A percentile compares a stretch with the other conserved stretches of the same genome.
Conservation (phyloP, 2,797 vertebrate species). For the Picus viridis region DNA sequence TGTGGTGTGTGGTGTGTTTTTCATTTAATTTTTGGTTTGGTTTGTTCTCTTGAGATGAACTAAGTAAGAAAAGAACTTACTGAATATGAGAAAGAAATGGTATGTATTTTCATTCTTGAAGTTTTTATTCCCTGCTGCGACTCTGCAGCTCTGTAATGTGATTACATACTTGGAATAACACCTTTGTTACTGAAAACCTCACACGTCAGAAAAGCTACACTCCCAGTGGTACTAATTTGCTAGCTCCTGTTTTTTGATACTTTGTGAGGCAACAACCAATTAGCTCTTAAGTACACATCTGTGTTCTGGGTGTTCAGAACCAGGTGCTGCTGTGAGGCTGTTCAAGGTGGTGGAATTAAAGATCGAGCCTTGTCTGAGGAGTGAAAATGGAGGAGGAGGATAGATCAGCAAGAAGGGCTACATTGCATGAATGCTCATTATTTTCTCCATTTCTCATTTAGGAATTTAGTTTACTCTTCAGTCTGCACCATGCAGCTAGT, state of each 20-base stretch:
- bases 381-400: neutral
- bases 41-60: neutral
- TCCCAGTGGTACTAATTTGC: neutral
- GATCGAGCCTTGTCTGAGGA: neutral
- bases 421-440: neutral
- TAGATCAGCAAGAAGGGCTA: neutral
- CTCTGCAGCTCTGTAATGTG: neutral
- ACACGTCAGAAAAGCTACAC: accelerated
- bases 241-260: neutral
- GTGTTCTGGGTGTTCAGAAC: neutral
- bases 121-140: neutral
- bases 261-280: neutral
- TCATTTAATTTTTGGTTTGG: neutral
- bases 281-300: neutral
- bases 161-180: neutral
- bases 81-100: neutral
- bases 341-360: neutral
- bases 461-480: neutral
- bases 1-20: too few species aligned
- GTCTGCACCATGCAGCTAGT: neutral
- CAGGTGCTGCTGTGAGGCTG: neutral
- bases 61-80: neutral
- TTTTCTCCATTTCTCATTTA: neutral
- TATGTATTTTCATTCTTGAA: neutral
- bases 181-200: neutral